Evolutionary conservation across 1,140 invertebrate genomes (phyloP), one percentile per base, ranked within the genome.

Genomic region (Ericerus pela): DNA sequence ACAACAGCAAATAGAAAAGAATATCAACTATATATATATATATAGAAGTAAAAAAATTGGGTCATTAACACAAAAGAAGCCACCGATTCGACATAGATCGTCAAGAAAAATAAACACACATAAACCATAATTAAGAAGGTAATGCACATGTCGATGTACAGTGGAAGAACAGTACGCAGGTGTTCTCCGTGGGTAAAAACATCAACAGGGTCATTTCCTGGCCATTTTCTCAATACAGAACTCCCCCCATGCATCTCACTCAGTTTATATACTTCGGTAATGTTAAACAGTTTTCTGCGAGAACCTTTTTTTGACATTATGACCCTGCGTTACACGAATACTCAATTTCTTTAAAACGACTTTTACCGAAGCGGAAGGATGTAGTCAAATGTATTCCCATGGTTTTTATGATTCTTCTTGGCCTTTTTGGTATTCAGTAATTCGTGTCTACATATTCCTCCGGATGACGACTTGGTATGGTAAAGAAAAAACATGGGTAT

Each of bases 331-430:
- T 47, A 47, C 41, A 47, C 41, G 41, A 47, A 18, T 47, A 47
- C 20, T 47, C 41, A 47, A 47, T 47, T 47, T 47, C 41, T 47
- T n/a, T 47, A 24, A 47, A 47, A 47, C 41, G 41, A 47, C 41
- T 47, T 47, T 47, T 5, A 47, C 41, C 26, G n/a, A n/a, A n/a
- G 41, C 41, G 41, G 41, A 47, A 47, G 41, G 41, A 47, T 10
- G 41, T 47, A 47, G 41, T 47, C n/a, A 47, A 47, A 47, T 47
- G 26, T 47, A 47, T 47, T 47, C 41, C 41, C 41, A 47, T 47
- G 41, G 41, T 47, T 47, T 16, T 6, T 18, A 18, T 41, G n/a
- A n/a, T n/a, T n/a, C n/a, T n/a, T n/a, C n/a, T n/a, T n/a, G n/a
- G n/a, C n/a, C n/a, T n/a, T n/a, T n/a, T n/a, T n/a, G n/a, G n/a